phyloP scores from a whole-genome alignment of 2,888 invertebrate species.

The Mactromeris polynyma region DNA sequence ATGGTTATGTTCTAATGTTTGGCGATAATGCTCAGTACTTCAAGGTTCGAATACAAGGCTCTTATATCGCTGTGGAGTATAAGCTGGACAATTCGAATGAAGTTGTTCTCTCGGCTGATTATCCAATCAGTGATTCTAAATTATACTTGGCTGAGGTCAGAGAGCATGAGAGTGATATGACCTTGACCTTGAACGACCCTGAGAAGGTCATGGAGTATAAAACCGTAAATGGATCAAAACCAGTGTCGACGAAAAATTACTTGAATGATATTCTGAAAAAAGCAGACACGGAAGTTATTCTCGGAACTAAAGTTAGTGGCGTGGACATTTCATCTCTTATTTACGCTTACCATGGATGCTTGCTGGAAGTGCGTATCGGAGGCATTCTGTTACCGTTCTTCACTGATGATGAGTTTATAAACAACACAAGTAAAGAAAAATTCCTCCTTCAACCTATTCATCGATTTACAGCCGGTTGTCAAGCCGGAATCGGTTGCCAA shows the following conservation, averaged over 20 bases:
- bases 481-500: constrained; percentile 57
- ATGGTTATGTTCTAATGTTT: constrained; percentile 93
- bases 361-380: constrained; percentile 95
- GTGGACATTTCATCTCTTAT: not conserved
- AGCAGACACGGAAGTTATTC: constrained; percentile 9
- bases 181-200: constrained; percentile 58
- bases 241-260: constrained; percentile 1
- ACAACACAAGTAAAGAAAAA: constrained; percentile 74
- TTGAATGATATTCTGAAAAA: constrained; percentile 42
- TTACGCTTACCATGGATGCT: constrained; percentile 92
- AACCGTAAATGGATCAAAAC: constrained; percentile 33
- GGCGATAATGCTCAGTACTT: constrained; percentile 68
- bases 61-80: constrained; percentile 71
- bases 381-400: constrained; percentile 94
- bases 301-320: constrained; percentile 35
- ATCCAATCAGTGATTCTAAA: constrained; percentile 71
- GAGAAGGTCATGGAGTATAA: constrained; percentile 35
- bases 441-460: constrained; percentile 59
- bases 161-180: constrained; percentile 51
- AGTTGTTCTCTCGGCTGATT: constrained; percentile 37
- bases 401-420: constrained; percentile 88
- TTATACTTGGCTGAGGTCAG: constrained; percentile 71
- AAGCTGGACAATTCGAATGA: constrained; percentile 65
- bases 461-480: constrained; percentile 57
- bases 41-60: constrained; percentile 72